Base-by-base conservation (phyloP, 2,797 vertebrate species). In the Sternarchorhynchus goeldii region DNA sequence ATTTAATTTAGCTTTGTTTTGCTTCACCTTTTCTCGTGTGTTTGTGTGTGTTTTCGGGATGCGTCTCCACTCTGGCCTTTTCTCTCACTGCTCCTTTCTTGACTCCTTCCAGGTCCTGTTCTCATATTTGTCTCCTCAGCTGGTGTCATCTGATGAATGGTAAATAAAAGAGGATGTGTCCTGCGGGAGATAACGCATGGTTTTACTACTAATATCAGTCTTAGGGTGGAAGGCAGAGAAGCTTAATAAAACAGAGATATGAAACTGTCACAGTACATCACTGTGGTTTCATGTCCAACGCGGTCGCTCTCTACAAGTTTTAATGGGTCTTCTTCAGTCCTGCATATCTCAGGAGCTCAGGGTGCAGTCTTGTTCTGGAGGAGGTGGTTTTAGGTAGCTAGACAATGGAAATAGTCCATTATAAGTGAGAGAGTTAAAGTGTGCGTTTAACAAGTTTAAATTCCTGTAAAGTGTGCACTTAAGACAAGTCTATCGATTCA, bases 231-330 rank as follows among this genome's bases (percentile, higher is more conserved):
- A 64, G 71, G 75, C 64, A 79, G 69, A 53, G 63, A 32, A 39
- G 73, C 75, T 82, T 84, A 83, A 82, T 86, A 86, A 82, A 77
- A 76, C 69, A 81, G 76, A 84, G 81, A 64, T 82, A 84, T 84
- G 74, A 82, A 84, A 84, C 73, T 84, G 81, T 86, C 85, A 84
- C 31, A 66, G 60, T 76, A 72, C 79, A 76, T 77, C 74, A 63
- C 65, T 20, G 39, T 55, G 64, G 50, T 87, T 87, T 84, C 86
- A 87, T 87, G 75, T 88, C 85, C 87, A 86, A 86, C 82, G 85
- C 65, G 34, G 18, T 82, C 73, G 75, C 50, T 71, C 70, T 75
- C 59, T 66, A 67, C 17, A 10, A 62, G 20, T 66, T 82, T 66
- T 75, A 57, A 80, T 63, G 57, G 29, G 57, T 32, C 18, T 72